Conservation (phyloP, 2,888 invertebrate species). For the Meiosimyza decipiens region DNA sequence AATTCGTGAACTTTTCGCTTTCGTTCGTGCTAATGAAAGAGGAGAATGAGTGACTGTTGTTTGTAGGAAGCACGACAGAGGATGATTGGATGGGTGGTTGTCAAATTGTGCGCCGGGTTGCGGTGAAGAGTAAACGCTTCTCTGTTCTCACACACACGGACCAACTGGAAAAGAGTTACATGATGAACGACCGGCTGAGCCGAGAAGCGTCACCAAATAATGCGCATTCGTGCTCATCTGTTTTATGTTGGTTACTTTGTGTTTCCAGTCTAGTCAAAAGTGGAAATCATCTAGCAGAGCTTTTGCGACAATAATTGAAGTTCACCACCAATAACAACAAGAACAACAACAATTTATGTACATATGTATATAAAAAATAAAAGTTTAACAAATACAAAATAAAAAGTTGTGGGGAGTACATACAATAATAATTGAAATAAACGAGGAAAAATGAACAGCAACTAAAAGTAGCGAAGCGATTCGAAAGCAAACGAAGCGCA, state of each 20-base stretch:
- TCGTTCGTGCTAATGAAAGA: slow-evolving; percentile 14
- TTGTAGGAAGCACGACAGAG: background rate
- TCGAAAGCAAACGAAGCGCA: slow-evolving; percentile 9
- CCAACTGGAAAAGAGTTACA: background rate
- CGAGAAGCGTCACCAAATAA: background rate
- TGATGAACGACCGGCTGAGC: background rate
- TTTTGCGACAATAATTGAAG: no score
- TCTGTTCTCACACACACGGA: background rate
- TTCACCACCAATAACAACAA: background rate
- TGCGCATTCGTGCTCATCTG: slow-evolving; percentile 12
- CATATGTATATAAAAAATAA: background rate
- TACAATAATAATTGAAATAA: slow-evolving; percentile 13
- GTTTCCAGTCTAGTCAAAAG: background rate
- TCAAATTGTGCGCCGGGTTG: background rate
- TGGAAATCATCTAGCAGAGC: background rate
- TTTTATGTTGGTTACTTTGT: background rate
- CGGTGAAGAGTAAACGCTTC: background rate
- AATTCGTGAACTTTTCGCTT: slow-evolving; percentile 30
- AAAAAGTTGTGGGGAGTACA: background rate
- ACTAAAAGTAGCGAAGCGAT: slow-evolving; percentile 7
- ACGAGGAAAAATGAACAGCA: slow-evolving; percentile 1
- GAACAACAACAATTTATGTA: background rate
- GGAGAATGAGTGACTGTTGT: background rate
- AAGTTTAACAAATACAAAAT: background rate
- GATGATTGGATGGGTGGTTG: slow-evolving; percentile 2